A percentile compares a stretch with the other conserved stretches of the same genome.
Evolutionary conservation across 2,797 vertebrate genomes (phyloP).

Genomic region (Phataginus tetradactyla): DNA sequence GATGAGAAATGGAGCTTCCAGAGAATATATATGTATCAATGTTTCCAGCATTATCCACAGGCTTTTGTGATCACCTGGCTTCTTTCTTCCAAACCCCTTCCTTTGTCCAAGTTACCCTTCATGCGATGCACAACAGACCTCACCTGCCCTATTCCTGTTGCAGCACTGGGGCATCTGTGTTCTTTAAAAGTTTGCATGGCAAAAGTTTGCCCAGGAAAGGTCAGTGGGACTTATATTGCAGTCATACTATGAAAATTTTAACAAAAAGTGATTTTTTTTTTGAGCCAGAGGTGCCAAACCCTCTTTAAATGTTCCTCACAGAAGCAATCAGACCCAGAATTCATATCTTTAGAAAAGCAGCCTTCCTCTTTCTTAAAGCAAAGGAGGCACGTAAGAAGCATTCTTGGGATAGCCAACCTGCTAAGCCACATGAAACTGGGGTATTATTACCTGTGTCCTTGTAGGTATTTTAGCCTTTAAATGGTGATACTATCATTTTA

Average conservation of each 20-base stretch:
- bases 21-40: not conserved
- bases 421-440: constrained; percentile 83
- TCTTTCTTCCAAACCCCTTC: not conserved
- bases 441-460: constrained; percentile 84
- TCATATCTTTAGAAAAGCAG: constrained; percentile 83
- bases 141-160: accelerated
- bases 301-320: constrained; percentile 82
- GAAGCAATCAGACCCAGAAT: constrained; percentile 85
- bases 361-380: constrained; percentile 80
- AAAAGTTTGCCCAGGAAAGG: constrained; percentile 73
- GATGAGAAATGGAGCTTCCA: not conserved
- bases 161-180: too few relatives aligned
- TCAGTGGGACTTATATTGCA: constrained; percentile 68
- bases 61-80: not conserved
- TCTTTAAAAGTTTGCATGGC: not conserved
- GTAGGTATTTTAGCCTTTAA: constrained; percentile 84
- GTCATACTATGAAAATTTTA: constrained; percentile 71
- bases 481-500: constrained; percentile 87
- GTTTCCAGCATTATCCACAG: not conserved
- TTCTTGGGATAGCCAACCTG: constrained; percentile 48
- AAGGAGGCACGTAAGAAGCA: constrained; percentile 72
- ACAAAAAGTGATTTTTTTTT: constrained; percentile 75
- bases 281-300: constrained; percentile 79
- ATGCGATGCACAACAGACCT: not conserved
- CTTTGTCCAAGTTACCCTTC: not conserved